Evolutionary conservation across 2,888 invertebrate genomes (phyloP).

Genomic region (Dolichomitus sp.): DNA sequence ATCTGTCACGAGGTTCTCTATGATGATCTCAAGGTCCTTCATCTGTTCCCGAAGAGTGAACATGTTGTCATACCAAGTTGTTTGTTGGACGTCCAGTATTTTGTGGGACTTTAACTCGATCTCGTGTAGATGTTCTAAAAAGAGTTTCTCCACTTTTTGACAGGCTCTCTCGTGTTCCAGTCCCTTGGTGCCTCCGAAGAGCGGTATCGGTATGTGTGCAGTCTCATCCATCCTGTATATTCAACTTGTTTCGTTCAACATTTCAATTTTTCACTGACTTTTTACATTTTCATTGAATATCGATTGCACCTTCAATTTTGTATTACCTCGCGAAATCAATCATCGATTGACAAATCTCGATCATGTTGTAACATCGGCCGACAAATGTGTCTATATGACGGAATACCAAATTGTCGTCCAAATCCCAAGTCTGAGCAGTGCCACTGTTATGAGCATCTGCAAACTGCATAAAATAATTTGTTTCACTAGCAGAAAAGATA

Average conservation of each 20-base stretch:
- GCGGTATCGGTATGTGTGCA: conserved; percentile 90
- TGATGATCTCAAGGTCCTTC: conserved; percentile 91
- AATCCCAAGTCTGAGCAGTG: conserved; percentile 89
- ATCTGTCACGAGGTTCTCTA: conserved; percentile 93
- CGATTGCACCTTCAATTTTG: conserved; percentile 11
- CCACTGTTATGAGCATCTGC: conserved; percentile 88
- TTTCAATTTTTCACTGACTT: background rate
- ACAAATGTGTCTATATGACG: conserved; percentile 95
- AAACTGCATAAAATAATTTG: conserved; percentile 85
- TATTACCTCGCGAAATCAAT: conserved; percentile 92
- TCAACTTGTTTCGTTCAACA: background rate
- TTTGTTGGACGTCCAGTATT: conserved; percentile 93
- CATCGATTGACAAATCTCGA: conserved; percentile 96
- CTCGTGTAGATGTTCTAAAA: conserved; percentile 89
- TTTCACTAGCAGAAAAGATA: background rate
- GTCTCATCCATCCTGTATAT: conserved; percentile 90
- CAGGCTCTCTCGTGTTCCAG: conserved; percentile 90
- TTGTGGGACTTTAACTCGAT: conserved; percentile 89
- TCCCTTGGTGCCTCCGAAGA: conserved; percentile 92
- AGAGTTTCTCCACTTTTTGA: conserved; percentile 91
- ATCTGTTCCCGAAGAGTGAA: conserved; percentile 88
- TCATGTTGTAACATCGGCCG: conserved; percentile 94
- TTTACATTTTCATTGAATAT: no score
- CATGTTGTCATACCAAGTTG: conserved; percentile 94
- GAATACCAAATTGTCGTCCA: conserved; percentile 94